Conservation (phyloP, 2,113 vertebrate species). For the Oxygymnocypris stewartii region DNA sequence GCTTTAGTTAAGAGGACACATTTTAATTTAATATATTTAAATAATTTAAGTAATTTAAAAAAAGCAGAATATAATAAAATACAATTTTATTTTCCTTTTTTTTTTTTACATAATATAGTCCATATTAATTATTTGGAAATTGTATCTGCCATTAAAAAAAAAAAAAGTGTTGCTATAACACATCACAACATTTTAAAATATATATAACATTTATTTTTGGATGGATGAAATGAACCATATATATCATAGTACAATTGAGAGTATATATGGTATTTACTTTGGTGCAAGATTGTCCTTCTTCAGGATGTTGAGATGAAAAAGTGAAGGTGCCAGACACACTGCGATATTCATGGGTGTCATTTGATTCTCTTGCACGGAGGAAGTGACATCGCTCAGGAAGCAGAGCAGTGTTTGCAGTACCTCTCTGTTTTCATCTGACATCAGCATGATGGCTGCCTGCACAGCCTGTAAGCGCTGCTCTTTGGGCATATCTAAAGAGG, state of each 20-base stretch:
- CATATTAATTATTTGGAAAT: not conserved
- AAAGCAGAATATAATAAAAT: not conserved
- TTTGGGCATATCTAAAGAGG: conserved; percentile 85
- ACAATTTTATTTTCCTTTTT: too few species aligned
- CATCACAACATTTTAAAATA: not conserved
- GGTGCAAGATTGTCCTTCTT: conserved; percentile 93
- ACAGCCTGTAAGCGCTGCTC: conserved; percentile 92
- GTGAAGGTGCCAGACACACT: conserved; percentile 94
- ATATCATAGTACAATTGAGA: not conserved
- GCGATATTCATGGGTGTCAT: conserved; percentile 99
- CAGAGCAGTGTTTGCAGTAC: conserved; percentile 92
- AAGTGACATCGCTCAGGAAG: conserved; percentile 90
- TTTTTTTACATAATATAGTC: not conserved
- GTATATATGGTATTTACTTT: conserved; percentile 69
- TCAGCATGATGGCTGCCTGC: conserved; percentile 93
- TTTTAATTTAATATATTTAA: not conserved
- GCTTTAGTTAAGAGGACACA: not conserved
- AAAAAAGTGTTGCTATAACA: not conserved
- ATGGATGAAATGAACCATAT: not conserved
- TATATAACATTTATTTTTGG: not conserved
- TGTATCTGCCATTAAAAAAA: not conserved
- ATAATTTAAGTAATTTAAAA: not conserved
- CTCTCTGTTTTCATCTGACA: conserved; percentile 95
- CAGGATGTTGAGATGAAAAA: conserved; percentile 94
- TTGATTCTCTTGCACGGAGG: conserved; percentile 92